Base-by-base conservation (phyloP, 2,888 invertebrate genomes). In the Sminthurides aquaticus region DNA sequence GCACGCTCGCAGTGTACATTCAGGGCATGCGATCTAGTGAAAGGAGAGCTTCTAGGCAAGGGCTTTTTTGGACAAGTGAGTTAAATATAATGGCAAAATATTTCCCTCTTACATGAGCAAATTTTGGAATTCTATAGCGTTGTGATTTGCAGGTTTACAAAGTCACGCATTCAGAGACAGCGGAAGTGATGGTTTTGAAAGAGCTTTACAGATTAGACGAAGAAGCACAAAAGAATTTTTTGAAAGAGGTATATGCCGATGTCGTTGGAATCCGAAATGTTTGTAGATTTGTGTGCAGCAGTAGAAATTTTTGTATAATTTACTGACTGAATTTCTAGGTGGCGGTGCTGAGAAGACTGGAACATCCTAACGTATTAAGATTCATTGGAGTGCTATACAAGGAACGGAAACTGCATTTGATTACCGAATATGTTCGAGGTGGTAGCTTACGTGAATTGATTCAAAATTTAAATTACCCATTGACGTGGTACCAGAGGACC, bases 161-260 rank as follows among this genome's bases (percentile, higher is more conserved):
- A 81, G 93, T 94, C 64, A 94, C 92, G 0, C 94, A 95, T 77
- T 85, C 89, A 60, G 87, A 88, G 73, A 93, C 93, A 0, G 87
- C 87, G 70, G 95, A 96, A 80, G 89, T 93, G 55, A 95, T 96
- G 94, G 95, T 96, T 74, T 84, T 96, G 52, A 96, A 96, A 77
- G 94, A 96, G 77, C 82, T 96, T 64, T 90, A 93, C 80, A 83
- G 92, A 63, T 90, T 95, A 25, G 95, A 96, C 77, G 95, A 94
- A 77, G 92, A 91, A 76, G 95, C 95, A 1, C 94, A 96, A 78
- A 87, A 88, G 75, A 93, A 91, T 80, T 96, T 96, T 78, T 82
- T 96, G 43, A 94, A 95, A 80, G 96, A 96, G 85, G 90, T 84
- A 73, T 18, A 18, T 43, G 43, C 43, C 43, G 18, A 11, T 43